Percentiles rank a stretch among this genome's conserved stretches.
These are phyloP conservation scores for Spongilla lacustris DNA, from an alignment of 37 sponge, comb jelly and placozoan genomes.

Conservation along the genomic window DNA sequence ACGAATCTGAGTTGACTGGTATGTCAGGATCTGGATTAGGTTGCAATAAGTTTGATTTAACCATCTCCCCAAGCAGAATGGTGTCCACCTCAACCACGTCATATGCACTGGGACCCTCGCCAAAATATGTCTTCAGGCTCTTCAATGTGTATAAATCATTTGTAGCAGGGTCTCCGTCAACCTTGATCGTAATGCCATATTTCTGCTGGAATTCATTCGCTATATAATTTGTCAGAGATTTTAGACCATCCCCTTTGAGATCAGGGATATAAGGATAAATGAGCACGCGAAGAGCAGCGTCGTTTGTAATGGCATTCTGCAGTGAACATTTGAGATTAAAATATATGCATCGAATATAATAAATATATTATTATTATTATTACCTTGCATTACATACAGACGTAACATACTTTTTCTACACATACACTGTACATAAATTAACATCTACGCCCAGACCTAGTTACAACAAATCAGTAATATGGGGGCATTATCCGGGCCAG, in stretches of 20 bases:
- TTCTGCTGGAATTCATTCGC: background rate
- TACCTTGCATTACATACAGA: too few relatives aligned
- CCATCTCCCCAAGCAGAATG: slow-evolving; percentile 23
- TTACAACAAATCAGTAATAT: too few relatives aligned
- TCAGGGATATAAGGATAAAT: slow-evolving; percentile 36
- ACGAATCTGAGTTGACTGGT: background rate
- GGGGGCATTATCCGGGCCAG: too few relatives aligned
- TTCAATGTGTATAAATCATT: slow-evolving; percentile 6
- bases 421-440: too few relatives aligned
- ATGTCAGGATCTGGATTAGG: slow-evolving; percentile 9
- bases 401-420: too few relatives aligned
- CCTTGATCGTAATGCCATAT: background rate
- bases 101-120: slow-evolving; percentile 4
- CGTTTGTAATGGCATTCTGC: too few relatives aligned
- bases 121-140: background rate
- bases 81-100: slow-evolving; percentile 40
- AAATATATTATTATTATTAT: too few relatives aligned
- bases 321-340: too few relatives aligned
- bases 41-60: background rate
- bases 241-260: background rate
- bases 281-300: background rate
- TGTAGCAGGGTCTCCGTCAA: background rate
- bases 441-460: too few relatives aligned
- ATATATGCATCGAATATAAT: too few relatives aligned
- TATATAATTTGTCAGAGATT: background rate